Conservation (phyloP, 2,797 vertebrate species). For the Acropternis orthonyx region DNA sequence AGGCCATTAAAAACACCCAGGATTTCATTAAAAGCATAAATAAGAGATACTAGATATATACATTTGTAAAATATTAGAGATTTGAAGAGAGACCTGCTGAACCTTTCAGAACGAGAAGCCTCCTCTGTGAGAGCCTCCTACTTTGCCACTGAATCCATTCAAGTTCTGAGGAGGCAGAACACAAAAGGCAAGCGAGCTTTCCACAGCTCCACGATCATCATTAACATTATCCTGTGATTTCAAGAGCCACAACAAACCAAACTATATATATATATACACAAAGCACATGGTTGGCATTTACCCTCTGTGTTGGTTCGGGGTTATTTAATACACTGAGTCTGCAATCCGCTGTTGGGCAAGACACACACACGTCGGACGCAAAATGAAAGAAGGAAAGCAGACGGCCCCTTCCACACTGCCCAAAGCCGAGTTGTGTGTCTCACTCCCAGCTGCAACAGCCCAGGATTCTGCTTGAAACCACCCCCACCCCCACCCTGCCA, state of each 20-base stretch:
- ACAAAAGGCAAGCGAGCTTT: background rate
- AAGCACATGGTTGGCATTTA: background rate
- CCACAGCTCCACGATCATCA: background rate
- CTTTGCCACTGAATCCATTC: background rate
- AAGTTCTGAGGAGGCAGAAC: background rate
- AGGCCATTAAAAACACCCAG: background rate
- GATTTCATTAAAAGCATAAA: background rate
- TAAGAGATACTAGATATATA: background rate
- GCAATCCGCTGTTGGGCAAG: background rate
- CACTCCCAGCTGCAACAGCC: background rate
- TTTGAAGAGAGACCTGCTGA: background rate
- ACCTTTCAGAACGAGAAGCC: background rate
- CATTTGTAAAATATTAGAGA: background rate
- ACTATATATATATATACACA: fast-evolving
- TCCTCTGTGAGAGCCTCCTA: background rate
- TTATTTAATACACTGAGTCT: background rate
- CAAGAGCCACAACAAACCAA: background rate
- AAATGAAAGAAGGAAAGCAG: background rate
- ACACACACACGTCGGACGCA: background rate
- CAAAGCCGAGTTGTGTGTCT: background rate
- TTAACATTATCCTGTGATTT: background rate
- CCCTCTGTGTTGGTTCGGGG: background rate
- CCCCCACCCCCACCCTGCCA: no score
- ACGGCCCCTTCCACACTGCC: background rate
- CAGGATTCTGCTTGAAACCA: background rate